Conservation (phyloP, 64 coral and sea anemone species). For the Stichodactyla mertensii region DNA sequence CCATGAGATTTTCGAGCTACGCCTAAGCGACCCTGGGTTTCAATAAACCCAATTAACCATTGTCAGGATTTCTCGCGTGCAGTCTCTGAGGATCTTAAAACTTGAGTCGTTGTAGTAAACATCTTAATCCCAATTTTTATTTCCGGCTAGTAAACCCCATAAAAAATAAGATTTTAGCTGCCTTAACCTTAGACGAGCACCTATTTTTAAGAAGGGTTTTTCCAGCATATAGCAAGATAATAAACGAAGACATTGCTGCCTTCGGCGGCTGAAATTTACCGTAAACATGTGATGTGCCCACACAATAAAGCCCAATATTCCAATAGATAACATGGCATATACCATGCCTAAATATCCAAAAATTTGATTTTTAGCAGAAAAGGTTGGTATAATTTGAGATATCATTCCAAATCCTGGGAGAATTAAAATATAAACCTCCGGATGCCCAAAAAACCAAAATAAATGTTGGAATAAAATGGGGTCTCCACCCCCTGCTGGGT, state of each 20-base stretch:
- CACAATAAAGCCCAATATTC: slow-evolving; percentile 27
- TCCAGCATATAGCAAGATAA: slow-evolving; percentile 19
- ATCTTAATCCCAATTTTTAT: slow-evolving; percentile 3
- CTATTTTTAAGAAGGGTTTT: slow-evolving; percentile 8
- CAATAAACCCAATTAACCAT: slow-evolving; percentile 17
- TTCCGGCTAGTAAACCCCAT: slow-evolving; percentile 3
- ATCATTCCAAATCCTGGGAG: slow-evolving; percentile 42
- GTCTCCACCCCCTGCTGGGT: slow-evolving; percentile 12
- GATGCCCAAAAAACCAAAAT: slow-evolving; percentile 50
- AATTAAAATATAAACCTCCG: slow-evolving; percentile 57
- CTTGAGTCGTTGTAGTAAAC: not conserved
- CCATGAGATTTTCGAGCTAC: slow-evolving; percentile 5
- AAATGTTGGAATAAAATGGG: slow-evolving; percentile 50
- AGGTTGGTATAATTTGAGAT: slow-evolving; percentile 31
- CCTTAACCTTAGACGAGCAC: slow-evolving; percentile 6
- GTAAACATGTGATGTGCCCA: slow-evolving; percentile 39
- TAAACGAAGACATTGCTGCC: not conserved
- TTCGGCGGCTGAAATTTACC: slow-evolving; percentile 1
- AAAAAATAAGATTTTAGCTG: slow-evolving; percentile 18
- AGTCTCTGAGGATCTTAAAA: slow-evolving; percentile 16
- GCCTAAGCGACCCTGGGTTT: not conserved
- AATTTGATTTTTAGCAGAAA: slow-evolving; percentile 22
- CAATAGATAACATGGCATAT: slow-evolving; percentile 47
- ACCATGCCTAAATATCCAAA: slow-evolving; percentile 36
- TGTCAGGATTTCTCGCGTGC: slow-evolving; percentile 16